A percentile compares a stretch with the other conserved stretches of the same genome.
Evolutionary conservation across 2,113 vertebrate genomes (phyloP).

Genomic region (Cyanistes caeruleus): DNA sequence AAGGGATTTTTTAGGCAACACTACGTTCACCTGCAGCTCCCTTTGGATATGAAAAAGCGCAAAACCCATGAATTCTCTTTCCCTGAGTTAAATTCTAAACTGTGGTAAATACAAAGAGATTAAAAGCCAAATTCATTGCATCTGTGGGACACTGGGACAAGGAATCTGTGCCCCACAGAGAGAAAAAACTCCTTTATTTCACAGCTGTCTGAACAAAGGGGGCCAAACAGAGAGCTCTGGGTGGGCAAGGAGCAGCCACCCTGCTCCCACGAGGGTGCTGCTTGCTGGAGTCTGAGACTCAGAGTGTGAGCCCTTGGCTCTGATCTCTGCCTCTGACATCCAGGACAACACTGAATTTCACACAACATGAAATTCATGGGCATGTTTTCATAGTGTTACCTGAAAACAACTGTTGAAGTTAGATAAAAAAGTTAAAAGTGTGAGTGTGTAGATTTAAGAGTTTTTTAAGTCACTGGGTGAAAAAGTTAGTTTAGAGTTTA

Average conservation of each 20-base stretch:
- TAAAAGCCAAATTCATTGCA: background rate
- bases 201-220: background rate
- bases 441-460: too few relatives aligned
- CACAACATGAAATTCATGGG: too few relatives aligned
- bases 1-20: background rate
- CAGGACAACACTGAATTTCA: too few relatives aligned
- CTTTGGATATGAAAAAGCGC: background rate
- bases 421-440: too few relatives aligned
- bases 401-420: too few relatives aligned
- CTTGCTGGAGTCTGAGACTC: background rate
- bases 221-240: background rate
- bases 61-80: background rate
- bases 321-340: too few relatives aligned
- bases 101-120: fast-evolving
- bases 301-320: too few relatives aligned
- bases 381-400: background rate
- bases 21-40: background rate
- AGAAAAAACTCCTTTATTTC: background rate
- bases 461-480: background rate
- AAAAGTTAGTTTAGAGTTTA: too few relatives aligned
- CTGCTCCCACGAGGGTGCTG: background rate
- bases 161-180: background rate
- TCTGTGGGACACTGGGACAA: background rate
- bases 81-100: background rate
- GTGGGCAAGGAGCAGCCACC: background rate